Base-by-base conservation (phyloP, 2,888 invertebrate species). In the Gymnoscelis rufifasciata region DNA sequence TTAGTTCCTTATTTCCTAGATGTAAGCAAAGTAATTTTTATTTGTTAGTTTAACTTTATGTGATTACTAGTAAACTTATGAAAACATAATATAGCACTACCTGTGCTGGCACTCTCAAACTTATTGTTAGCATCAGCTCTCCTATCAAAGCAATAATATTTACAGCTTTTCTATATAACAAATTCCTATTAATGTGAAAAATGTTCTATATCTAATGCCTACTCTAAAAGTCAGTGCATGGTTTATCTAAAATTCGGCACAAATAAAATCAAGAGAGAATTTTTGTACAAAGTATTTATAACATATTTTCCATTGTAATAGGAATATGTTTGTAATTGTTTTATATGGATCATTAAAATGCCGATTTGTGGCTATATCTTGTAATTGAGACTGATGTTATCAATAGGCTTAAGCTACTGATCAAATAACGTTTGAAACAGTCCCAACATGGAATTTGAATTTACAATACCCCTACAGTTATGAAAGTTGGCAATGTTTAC, bases 1-100 rank as follows among this genome's bases (percentile, higher is more conserved):
- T 83, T 72, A 83, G 88, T 88, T 88, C 88, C 88, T 88, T 87
- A 81, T 79, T 82, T 80, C 72, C 65, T 87, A 84, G 83, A 60
- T 66, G 68, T 75, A 78, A 73, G 77, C 71, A 64, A 77, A 73
- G 67, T 63, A 64, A 65, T 52, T 68, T 74, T 73, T 68, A 63
- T 71, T 72, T 67, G 67, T 62, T 63, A 71, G 66, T 60, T 48
- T 59, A 60, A 68, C 60, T 60, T 64, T 62, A 66, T 60, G 47
- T 55, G 58, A 57, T 55, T 56, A 61, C 57, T 52, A 60, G 45
- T 59, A 60, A 54, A 61, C 43, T 57, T 64, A 64, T 60, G 57
- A 60, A 57, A 56, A 56, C 56, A 31, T 15, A 59, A 19, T 5
- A 19, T 19, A 60, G 59, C 54, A 56, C 57, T 61, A 56, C 56